phyloP scores from a whole-genome alignment of 1,140 invertebrate genomes.

The Charaxes varanes region DNA sequence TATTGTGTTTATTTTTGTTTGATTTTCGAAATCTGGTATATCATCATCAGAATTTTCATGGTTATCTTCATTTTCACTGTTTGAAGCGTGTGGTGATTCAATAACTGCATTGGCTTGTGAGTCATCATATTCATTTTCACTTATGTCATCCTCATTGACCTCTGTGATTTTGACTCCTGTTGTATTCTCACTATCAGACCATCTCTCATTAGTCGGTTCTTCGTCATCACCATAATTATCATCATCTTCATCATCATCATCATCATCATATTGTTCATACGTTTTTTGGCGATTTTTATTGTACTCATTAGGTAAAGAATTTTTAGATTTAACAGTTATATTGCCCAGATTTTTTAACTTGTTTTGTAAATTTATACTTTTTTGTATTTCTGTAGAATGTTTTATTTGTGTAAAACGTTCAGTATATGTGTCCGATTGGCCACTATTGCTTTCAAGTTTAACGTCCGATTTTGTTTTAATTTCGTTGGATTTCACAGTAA shows the following conservation, averaged over 20 bases:
- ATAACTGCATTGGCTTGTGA: slow-evolving; percentile 25
- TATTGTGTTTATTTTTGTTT: slow-evolving; percentile 31
- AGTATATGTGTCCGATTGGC: not conserved
- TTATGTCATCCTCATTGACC: slow-evolving; percentile 33
- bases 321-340: slow-evolving; percentile 44
- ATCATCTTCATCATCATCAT: slow-evolving; percentile 24
- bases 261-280: slow-evolving; percentile 15
- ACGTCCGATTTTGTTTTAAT: slow-evolving; percentile 15
- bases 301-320: slow-evolving; percentile 20
- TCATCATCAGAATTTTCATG: slow-evolving; percentile 28
- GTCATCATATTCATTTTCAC: slow-evolving; percentile 26
- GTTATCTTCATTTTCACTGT: slow-evolving; percentile 36
- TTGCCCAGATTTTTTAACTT: slow-evolving; percentile 47
- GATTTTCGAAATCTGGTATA: slow-evolving; percentile 26
- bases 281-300: slow-evolving; percentile 17
- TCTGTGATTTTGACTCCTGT: slow-evolving; percentile 49
- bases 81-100: slow-evolving; percentile 32
- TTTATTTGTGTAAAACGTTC: slow-evolving; percentile 17
- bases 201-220: slow-evolving; percentile 34
- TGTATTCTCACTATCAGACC: slow-evolving; percentile 26
- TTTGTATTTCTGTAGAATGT: slow-evolving; percentile 28
- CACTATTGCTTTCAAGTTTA: slow-evolving; percentile 4
- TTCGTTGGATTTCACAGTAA: slow-evolving; percentile 32
- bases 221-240: no score
- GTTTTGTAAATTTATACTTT: slow-evolving; percentile 36